These are phyloP conservation scores for Knipowitschia caucasica DNA, from an alignment of 2,797 vertebrate genomes.

Conservation along the genomic window DNA sequence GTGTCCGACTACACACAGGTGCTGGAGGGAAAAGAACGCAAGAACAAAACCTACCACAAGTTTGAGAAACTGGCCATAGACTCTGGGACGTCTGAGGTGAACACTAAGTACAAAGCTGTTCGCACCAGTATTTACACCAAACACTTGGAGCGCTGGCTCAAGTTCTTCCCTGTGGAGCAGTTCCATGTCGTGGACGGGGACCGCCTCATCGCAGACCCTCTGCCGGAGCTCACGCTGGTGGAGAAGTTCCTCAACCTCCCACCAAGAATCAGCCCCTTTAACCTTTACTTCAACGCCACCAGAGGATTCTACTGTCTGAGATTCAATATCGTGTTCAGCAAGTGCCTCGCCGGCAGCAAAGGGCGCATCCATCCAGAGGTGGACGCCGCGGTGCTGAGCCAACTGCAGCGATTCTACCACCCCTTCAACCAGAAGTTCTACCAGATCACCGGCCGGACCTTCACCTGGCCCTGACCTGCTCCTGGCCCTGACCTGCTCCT, in stretches of 20 bases:
- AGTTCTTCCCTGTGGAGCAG: conserved; percentile 92
- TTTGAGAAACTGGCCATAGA: conserved; percentile 94
- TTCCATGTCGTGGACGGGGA: conserved; percentile 94
- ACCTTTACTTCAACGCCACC: conserved; percentile 95
- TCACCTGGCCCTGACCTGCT: conserved; percentile 84
- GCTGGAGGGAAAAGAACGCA: conserved; percentile 92
- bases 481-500: too few species aligned
- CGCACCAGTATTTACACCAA: conserved; percentile 96
- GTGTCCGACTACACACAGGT: conserved; percentile 97
- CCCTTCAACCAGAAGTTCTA: conserved; percentile 98
- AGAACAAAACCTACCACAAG: conserved; percentile 95
- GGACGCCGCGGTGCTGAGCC: conserved; percentile 85
- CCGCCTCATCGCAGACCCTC: conserved; percentile 88
- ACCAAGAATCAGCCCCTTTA: conserved; percentile 89
- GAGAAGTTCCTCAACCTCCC: conserved; percentile 93
- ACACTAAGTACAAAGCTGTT: conserved; percentile 95
- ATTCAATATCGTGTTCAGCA: conserved; percentile 94
- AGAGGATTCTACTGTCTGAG: conserved; percentile 96
- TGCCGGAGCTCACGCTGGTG: conserved; percentile 90
- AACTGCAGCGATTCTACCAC: conserved; percentile 93
- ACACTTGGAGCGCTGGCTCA: conserved; percentile 93
- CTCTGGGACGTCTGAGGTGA: conserved; percentile 87
- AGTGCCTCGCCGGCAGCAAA: conserved; percentile 98
- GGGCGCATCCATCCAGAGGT: conserved; percentile 93
- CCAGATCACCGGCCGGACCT: conserved; percentile 95